A percentile compares a stretch with the other conserved stretches of the same genome.
phyloP scores from a whole-genome alignment of 1,140 invertebrate species.

The Vanessa atalanta region DNA sequence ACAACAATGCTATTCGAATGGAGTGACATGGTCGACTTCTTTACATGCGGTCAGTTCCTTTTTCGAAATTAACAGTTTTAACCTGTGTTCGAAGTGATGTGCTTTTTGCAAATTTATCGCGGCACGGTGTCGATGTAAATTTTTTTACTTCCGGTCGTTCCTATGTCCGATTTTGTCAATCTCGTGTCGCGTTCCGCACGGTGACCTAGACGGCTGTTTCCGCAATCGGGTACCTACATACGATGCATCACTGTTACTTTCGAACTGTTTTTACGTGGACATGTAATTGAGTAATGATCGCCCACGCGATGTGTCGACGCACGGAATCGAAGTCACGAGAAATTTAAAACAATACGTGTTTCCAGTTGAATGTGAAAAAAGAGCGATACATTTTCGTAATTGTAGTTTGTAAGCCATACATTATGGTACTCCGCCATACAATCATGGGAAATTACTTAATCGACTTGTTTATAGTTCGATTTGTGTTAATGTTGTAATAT shows the following conservation, averaged over 20 bases:
- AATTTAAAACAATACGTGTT: slow-evolving; percentile 46
- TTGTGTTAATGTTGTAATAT: not conserved
- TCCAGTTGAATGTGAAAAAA: slow-evolving; percentile 20
- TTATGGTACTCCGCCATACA: slow-evolving; percentile 1
- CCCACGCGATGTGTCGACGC: slow-evolving; percentile 60
- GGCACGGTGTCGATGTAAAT: not conserved
- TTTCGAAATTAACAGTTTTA: slow-evolving; percentile 28
- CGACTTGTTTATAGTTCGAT: not conserved
- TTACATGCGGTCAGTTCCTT: slow-evolving; percentile 46
- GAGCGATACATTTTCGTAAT: slow-evolving; percentile 27
- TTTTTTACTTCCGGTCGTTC: slow-evolving; percentile 45
- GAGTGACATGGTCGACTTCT: slow-evolving; percentile 67
- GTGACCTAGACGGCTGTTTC: slow-evolving; percentile 53
- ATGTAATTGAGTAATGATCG: slow-evolving; percentile 56
- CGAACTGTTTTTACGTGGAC: slow-evolving; percentile 59
- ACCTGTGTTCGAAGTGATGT: slow-evolving; percentile 31
- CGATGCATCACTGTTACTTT: slow-evolving; percentile 72
- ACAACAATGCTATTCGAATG: slow-evolving; percentile 74
- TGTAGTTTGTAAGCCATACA: not conserved
- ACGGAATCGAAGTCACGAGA: slow-evolving; percentile 49
- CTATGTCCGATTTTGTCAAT: slow-evolving; percentile 52
- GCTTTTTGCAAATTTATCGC: slow-evolving; percentile 18
- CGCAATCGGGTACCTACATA: slow-evolving; percentile 41
- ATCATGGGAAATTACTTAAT: slow-evolving; percentile 18
- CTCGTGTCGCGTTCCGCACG: slow-evolving; percentile 53